Evolutionary conservation across 2,113 vertebrate species (phyloP).

Genomic region (Melanocharis versteri): DNA sequence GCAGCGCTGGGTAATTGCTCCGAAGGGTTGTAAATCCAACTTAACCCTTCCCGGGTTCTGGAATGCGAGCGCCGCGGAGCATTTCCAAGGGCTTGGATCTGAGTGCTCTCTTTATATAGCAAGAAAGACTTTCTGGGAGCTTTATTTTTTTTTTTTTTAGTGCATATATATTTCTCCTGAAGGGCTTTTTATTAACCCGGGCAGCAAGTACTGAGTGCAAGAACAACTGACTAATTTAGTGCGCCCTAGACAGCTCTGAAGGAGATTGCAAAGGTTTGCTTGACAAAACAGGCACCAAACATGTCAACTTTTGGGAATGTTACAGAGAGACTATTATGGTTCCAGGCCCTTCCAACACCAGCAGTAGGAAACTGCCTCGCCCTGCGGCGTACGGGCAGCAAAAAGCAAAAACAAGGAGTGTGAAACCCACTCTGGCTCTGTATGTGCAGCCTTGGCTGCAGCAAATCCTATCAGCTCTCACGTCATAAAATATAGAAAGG

Average conservation of each 20-base stretch:
- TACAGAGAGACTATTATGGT: constrained; percentile 15
- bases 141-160: not conserved
- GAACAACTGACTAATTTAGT: constrained; percentile 42
- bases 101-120: not conserved
- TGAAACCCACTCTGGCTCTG: not conserved
- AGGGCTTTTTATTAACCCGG: constrained; percentile 35
- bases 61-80: not conserved
- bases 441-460: not conserved
- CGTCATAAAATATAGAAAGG: constrained; percentile 55
- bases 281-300: constrained; percentile 58
- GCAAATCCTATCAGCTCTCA: constrained; percentile 53
- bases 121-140: constrained; percentile 15
- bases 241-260: constrained; percentile 12
- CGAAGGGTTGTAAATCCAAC: not conserved
- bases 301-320: constrained; percentile 25
- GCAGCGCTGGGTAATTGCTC: constrained; percentile 10
- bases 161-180: constrained; percentile 19
- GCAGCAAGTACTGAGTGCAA: not conserved
- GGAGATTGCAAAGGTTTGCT: constrained; percentile 28
- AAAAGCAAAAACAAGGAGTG: constrained; percentile 16
- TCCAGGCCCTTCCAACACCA: constrained; percentile 21
- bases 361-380: constrained; percentile 30
- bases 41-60: constrained; percentile 39
- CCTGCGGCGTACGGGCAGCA: not conserved
- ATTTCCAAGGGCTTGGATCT: not conserved